A percentile compares a stretch with the other conserved stretches of the same genome.
Evolutionary conservation across 35 echinoderm and acorn worm genomes (phyloP).

Genomic region (Ophioderma brevispina): DNA sequence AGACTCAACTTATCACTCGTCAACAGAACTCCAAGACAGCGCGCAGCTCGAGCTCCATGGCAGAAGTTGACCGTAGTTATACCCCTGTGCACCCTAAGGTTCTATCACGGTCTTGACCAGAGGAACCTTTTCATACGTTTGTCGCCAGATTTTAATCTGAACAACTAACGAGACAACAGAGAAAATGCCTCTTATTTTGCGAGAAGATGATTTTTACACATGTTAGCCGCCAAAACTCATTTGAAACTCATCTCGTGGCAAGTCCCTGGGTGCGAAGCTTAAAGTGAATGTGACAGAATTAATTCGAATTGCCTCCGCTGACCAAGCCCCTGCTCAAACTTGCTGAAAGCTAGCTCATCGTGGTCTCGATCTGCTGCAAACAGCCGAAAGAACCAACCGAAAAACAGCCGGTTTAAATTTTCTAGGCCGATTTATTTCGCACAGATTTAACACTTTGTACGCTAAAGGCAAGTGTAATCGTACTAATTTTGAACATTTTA

Average conservation of each 20-base stretch:
- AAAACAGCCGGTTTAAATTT: no score
- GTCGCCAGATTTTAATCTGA: conserved; percentile 4
- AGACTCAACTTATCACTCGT: not conserved
- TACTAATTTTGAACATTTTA: no score
- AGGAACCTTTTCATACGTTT: not conserved
- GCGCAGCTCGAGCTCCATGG: not conserved
- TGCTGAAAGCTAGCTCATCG: not conserved
- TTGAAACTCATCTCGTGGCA: conserved; percentile 4
- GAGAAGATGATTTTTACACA: conserved; percentile 11
- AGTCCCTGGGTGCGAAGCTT: not conserved
- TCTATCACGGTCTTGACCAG: not conserved
- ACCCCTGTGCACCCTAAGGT: not conserved
- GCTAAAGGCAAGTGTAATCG: no score
- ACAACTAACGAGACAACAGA: not conserved
- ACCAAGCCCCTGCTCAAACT: not conserved
- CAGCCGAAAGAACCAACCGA: no score
- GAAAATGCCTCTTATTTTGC: not conserved
- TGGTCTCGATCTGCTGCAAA: not conserved
- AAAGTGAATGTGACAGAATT: not conserved
- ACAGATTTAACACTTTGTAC: no score
- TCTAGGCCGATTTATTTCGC: no score
- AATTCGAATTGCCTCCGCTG: not conserved
- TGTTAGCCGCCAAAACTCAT: conserved; percentile 4
- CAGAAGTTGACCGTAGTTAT: not conserved
- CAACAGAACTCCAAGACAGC: not conserved